Percentiles rank a stretch among this genome's conserved stretches.
phyloP scores from a whole-genome alignment of 1,140 invertebrate species.

The Panulirus ornatus region DNA sequence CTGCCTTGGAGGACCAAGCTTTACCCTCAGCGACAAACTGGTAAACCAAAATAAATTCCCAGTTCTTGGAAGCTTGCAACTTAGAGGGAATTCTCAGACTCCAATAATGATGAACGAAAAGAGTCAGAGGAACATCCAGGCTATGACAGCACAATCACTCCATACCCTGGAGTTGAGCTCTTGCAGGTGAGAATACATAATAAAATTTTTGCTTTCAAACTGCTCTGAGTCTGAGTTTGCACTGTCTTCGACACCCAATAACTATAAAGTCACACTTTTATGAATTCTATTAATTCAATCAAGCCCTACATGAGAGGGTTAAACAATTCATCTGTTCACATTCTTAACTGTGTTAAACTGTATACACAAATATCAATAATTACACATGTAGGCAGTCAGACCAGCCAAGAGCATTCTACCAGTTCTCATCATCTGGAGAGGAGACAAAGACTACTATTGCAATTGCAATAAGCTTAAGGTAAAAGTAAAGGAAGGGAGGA shows the following conservation, averaged over 20 bases:
- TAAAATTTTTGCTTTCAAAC: not conserved
- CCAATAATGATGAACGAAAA: not conserved
- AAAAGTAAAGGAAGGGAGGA: too few relatives aligned
- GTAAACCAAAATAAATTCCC: constrained; percentile 11
- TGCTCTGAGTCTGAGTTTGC: not conserved
- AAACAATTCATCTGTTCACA: not conserved
- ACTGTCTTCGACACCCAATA: not conserved
- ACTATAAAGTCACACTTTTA: not conserved
- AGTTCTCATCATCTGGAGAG: too few relatives aligned
- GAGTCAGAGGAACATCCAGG: not conserved
- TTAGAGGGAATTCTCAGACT: not conserved
- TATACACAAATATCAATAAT: too few relatives aligned
- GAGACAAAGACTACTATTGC: too few relatives aligned
- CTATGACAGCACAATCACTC: not conserved
- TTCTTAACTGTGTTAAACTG: not conserved
- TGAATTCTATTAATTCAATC: not conserved
- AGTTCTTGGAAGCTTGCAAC: constrained; percentile 10
- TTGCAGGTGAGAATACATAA: constrained; percentile 7
- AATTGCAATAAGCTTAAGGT: too few relatives aligned
- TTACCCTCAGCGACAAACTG: not conserved
- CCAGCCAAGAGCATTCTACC: too few relatives aligned
- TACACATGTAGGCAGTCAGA: too few relatives aligned
- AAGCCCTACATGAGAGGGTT: not conserved
- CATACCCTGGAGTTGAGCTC: constrained; percentile 14
- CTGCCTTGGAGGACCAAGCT: constrained; percentile 24